Evolutionary conservation across 2,113 vertebrate species (phyloP).

Genomic region (Ciconia boyciana): DNA sequence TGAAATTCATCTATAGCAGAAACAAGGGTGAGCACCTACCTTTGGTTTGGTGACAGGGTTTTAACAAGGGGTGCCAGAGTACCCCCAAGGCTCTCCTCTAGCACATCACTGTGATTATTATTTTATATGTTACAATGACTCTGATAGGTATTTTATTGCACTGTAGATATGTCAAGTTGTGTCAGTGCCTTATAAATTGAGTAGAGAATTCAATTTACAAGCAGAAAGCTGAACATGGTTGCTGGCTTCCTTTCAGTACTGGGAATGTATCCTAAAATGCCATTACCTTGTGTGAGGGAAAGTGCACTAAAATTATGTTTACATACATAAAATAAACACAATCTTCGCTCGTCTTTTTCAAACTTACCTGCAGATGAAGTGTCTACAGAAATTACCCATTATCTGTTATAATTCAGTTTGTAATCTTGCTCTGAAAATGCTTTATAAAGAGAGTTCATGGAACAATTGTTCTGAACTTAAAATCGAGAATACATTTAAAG

Average conservation of each 20-base stretch:
- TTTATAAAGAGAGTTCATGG: not conserved
- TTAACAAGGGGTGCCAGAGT: not conserved
- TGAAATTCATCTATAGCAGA: not conserved
- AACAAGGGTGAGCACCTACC: not conserved
- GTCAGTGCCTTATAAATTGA: slow-evolving; percentile 15
- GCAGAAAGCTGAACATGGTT: slow-evolving; percentile 51
- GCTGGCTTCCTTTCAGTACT: slow-evolving; percentile 40
- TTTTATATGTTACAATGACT: slow-evolving; percentile 11
- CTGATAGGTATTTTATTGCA: slow-evolving; percentile 21
- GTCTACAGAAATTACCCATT: not conserved
- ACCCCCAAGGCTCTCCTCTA: not conserved
- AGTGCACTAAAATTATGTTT: slow-evolving; percentile 14
- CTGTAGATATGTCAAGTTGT: slow-evolving; percentile 37
- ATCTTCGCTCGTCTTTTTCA: not conserved
- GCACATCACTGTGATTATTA: not conserved
- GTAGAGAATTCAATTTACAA: slow-evolving; percentile 67
- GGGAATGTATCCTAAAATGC: slow-evolving; percentile 54
- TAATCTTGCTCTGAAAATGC: slow-evolving; percentile 11
- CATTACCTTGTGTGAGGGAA: slow-evolving; percentile 33
- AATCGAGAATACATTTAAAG: not conserved
- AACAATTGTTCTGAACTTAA: not conserved
- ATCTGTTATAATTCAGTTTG: not conserved
- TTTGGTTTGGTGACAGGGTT: not conserved
- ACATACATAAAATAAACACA: not conserved
- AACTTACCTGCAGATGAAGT: not conserved